A percentile compares a stretch with the other conserved stretches of the same genome.
phyloP scores from a whole-genome alignment of 2,888 invertebrate genomes.

The Platerodrilus igneus region DNA sequence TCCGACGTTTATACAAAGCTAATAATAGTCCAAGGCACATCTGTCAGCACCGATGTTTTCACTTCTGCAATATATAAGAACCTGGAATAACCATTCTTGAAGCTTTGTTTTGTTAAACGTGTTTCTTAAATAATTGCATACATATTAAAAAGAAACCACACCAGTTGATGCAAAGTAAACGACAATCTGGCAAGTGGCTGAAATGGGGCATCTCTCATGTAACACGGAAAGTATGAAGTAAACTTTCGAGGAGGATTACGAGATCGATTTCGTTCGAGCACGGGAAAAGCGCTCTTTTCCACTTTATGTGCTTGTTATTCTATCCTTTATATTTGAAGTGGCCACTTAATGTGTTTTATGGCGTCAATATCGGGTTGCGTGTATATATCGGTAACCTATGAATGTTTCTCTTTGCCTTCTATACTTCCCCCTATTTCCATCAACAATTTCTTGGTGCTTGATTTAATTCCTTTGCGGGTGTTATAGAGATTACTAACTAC shows the following conservation, averaged over 20 bases:
- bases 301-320: slow-evolving; percentile 46
- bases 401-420: slow-evolving; percentile 28
- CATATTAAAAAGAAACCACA: no score
- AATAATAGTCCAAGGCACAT: no score
- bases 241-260: slow-evolving; percentile 43
- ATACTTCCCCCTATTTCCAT: slow-evolving; percentile 20
- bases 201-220: slow-evolving; percentile 24
- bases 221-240: slow-evolving; percentile 30
- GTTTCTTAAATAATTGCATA: no score
- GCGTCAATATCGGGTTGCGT: slow-evolving; percentile 42
- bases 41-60: no score
- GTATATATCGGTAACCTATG: slow-evolving; percentile 39
- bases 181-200: slow-evolving; percentile 30
- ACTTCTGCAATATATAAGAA: no score
- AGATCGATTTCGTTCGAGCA: slow-evolving; percentile 43
- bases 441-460: slow-evolving; percentile 22
- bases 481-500: no score
- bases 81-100: no score
- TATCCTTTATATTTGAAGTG: slow-evolving; percentile 45
- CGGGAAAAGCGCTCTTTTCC: slow-evolving; percentile 36
- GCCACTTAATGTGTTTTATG: slow-evolving; percentile 46
- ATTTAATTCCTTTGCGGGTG: no score
- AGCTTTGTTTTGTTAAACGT: no score
- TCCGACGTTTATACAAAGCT: no score
- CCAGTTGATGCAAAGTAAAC: slow-evolving; percentile 24